Conservation (phyloP, 2,888 invertebrate species). For the Apamea crenata region DNA sequence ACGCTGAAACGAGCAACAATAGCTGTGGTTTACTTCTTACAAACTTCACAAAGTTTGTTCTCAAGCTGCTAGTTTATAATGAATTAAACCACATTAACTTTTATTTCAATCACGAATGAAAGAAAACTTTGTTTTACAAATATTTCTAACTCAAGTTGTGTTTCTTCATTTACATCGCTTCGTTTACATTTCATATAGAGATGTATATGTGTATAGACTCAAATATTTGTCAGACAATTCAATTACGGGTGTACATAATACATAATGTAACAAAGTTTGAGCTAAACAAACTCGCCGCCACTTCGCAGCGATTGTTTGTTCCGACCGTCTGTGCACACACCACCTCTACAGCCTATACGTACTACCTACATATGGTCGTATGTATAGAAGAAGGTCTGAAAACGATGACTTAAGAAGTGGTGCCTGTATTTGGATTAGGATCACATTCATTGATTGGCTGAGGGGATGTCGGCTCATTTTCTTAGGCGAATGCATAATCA, state of each 20-base stretch:
- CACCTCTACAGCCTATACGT: constrained; percentile 4
- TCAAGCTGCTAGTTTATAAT: constrained; percentile 8
- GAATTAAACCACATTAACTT: neutral
- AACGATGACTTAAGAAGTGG: constrained; percentile 3
- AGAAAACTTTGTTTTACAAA: constrained; percentile 4
- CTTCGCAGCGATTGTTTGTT: constrained; percentile 75
- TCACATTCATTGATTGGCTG: constrained; percentile 3
- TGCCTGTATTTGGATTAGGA: neutral
- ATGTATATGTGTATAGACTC: constrained; percentile 34
- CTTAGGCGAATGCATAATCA: neutral
- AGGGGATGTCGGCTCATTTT: neutral
- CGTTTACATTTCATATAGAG: neutral
- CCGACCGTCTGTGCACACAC: constrained; percentile 69
- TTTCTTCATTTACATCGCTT: constrained; percentile 24
- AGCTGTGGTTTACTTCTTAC: neutral
- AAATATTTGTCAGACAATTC: constrained; percentile 78
- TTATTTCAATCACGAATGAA: constrained; percentile 13
- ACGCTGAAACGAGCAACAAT: neutral
- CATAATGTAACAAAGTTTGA: constrained; percentile 72
- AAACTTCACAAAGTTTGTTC: neutral
- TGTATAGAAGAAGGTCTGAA: neutral
- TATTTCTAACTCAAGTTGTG: constrained; percentile 7
- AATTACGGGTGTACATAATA: constrained; percentile 75
- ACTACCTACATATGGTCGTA: neutral
- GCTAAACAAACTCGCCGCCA: constrained; percentile 70